A percentile compares a stretch with the other conserved stretches of the same genome.
These are phyloP conservation scores for Gallinago undulata DNA, from an alignment of 2,113 vertebrate genomes.

Conservation along the genomic window DNA sequence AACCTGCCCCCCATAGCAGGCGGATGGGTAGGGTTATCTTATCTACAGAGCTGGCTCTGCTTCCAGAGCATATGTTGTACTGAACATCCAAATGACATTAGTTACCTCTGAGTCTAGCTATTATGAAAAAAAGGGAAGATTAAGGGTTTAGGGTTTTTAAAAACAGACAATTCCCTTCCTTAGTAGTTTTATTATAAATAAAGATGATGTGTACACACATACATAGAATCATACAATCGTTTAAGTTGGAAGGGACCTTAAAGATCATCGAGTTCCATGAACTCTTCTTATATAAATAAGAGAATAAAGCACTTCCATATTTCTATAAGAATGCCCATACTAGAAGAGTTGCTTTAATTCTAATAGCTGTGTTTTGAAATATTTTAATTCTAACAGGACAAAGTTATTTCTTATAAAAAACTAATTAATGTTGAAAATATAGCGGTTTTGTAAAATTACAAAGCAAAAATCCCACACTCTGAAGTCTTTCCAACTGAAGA, in stretches of 20 bases:
- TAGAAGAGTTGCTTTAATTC: background rate
- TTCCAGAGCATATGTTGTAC: slow-evolving; percentile 25
- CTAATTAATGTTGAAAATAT: background rate
- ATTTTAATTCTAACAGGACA: background rate
- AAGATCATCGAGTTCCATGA: background rate
- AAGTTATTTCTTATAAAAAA: background rate
- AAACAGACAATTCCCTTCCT: background rate
- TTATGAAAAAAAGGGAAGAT: background rate
- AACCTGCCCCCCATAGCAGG: background rate
- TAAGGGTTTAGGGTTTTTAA: slow-evolving; percentile 16
- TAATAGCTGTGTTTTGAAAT: background rate
- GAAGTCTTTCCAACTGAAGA: background rate
- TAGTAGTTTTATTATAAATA: background rate
- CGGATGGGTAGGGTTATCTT: slow-evolving; percentile 27
- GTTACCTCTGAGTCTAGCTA: slow-evolving; percentile 10
- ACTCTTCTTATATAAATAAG: background rate
- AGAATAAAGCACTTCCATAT: background rate
- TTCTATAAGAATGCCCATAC: background rate
- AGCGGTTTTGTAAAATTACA: background rate
- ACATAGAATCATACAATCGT: background rate
- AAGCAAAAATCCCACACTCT: background rate
- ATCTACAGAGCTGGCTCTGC: slow-evolving; percentile 14
- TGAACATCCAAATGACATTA: slow-evolving; percentile 46
- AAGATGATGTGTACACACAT: background rate
- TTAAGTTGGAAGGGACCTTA: too few species aligned